Evolutionary conservation across 2,797 vertebrate species (phyloP).

Genomic region (Ambastaia sidthimunki): DNA sequence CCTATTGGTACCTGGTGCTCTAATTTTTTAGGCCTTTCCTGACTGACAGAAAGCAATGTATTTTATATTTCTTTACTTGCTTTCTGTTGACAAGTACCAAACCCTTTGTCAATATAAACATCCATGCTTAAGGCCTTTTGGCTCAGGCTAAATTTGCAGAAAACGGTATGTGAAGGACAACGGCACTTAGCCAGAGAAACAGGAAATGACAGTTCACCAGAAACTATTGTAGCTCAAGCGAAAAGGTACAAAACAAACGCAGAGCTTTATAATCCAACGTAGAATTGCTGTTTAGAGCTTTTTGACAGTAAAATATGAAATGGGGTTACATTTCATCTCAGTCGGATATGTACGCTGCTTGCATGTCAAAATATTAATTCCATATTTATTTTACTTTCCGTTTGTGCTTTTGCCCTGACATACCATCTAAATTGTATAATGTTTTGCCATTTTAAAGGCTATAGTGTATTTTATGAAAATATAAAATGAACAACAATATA

Average conservation of each 20-base stretch:
- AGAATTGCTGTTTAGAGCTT: constrained; percentile 43
- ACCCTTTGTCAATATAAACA: constrained; percentile 75
- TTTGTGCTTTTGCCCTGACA: constrained; percentile 47
- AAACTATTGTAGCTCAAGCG: constrained; percentile 44
- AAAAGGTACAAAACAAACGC: constrained; percentile 53
- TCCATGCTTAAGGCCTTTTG: constrained; percentile 76
- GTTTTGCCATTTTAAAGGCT: constrained; percentile 53
- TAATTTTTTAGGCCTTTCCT: constrained; percentile 80
- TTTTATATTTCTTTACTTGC: constrained; percentile 62
- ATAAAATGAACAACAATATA: constrained; percentile 47
- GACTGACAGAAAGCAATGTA: constrained; percentile 75
- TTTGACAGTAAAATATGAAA: constrained; percentile 58
- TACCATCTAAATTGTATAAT: constrained; percentile 58
- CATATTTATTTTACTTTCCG: constrained; percentile 62
- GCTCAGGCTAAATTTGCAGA: constrained; percentile 62
- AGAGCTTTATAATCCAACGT: constrained; percentile 57
- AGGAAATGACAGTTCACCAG: constrained; percentile 8
- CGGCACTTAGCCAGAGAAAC: constrained; percentile 59
- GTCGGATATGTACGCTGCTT: constrained; percentile 55
- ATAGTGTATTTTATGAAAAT: constrained; percentile 58
- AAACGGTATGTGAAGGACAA: constrained; percentile 64
- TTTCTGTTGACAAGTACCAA: constrained; percentile 76
- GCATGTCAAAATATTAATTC: constrained; percentile 58
- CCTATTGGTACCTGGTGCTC: constrained; percentile 71
- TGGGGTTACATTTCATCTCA: constrained; percentile 55